Percentiles rank a stretch among this genome's conserved stretches.
phyloP scores from a whole-genome alignment of 1,140 invertebrate species.

The Caenorhabditis tropicalis region DNA sequence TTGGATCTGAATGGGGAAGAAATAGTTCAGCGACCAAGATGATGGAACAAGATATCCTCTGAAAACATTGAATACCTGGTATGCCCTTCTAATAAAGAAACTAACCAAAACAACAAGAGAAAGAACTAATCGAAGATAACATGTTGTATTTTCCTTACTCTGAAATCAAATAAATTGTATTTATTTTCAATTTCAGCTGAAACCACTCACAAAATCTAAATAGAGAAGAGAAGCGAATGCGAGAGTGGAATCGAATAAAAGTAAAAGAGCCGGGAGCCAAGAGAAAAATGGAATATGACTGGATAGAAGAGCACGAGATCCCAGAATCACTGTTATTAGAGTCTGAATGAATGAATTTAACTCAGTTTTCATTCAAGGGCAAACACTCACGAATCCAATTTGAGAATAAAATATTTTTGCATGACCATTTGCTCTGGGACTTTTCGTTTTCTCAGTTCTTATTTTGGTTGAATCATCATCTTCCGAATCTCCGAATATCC shows the following conservation, averaged over 20 bases:
- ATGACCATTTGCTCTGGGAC: neutral
- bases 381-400: constrained; percentile 7
- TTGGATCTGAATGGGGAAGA: constrained; percentile 8
- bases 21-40: neutral
- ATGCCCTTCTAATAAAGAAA: neutral
- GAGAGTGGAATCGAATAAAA: neutral
- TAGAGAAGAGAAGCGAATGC: constrained; percentile 22
- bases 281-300: constrained; percentile 21
- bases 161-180: neutral
- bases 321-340: neutral
- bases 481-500: neutral
- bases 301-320: constrained; percentile 10
- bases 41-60: neutral
- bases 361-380: too few species aligned
- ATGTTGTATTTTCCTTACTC: neutral
- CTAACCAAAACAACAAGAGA: neutral
- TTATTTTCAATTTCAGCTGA: neutral
- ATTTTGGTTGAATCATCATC: neutral
- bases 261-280: constrained; percentile 7
- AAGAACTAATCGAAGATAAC: neutral
- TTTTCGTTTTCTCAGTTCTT: neutral
- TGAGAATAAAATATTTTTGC: neutral
- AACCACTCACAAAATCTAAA: constrained; percentile 34
- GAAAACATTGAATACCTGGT: neutral
- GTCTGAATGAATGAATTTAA: neutral